Base-by-base conservation (phyloP, 2,797 vertebrate genomes). In the Amphiprion clarkii region DNA sequence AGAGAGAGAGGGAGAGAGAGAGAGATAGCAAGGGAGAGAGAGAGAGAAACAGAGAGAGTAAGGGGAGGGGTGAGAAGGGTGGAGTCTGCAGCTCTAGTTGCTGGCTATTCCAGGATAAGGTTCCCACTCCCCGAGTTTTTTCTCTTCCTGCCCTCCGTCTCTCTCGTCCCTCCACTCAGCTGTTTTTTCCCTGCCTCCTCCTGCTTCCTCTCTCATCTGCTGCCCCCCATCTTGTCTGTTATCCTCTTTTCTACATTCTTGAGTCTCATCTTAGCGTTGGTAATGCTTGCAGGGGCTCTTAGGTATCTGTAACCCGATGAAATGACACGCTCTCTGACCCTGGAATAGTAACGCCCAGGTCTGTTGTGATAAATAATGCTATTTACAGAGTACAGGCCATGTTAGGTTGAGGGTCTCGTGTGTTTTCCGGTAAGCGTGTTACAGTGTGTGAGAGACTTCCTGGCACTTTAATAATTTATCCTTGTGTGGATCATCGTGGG, bases 41-140 rank as follows among this genome's bases (percentile, higher is more conserved):
- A 84, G 82, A 58, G 56, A 78, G 67, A 78, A 58, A 71, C 59
- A 84, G 88, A 81, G 83, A 85, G 88, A 83, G 89, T 90, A 88
- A 85, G 76, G 85, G 88, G 90, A 88, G 92, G 87, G 88, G 86
- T 83, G 91, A 86, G 79, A 89, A 91, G 90, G 94, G 94, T 87
- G 94, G 93, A 94, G 94, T 93, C 82, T 87, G 89, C 87, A 89
- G 93, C 91, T 93, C 90, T 86, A 81, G 86, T 94, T 90, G 92
- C 91, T 89, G 91, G 88, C 92, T 95, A 92, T 94, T 95, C 91
- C 93, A 94, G 93, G 89, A 89, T 94, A 92, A 91, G 81, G 89
- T 92, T 92, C 93, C 93, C 90, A 93, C 92, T 93, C 89, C 90
- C 82, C 90, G 85, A 78, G 83, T 92, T 90, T 90, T 89, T 67